A percentile compares a stretch with the other conserved stretches of the same genome.
Evolutionary conservation across 2,113 vertebrate species (phyloP).

Genomic region (Hystrix cristata): DNA sequence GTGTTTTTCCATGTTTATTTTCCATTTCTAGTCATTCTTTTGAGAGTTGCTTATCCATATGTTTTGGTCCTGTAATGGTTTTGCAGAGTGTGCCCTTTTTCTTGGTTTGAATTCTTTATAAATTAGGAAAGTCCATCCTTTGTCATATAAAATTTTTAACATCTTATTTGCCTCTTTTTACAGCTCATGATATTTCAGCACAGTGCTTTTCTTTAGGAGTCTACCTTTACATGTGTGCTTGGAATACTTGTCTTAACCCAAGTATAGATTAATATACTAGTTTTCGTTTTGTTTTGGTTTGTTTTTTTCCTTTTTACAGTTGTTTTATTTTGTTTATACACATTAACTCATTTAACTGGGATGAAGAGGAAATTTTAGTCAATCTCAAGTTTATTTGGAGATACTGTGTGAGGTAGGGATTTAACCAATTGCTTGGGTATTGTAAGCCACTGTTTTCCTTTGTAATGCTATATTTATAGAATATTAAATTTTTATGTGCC

Average conservation of each 20-base stretch:
- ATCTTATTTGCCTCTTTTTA: background rate
- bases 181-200: background rate
- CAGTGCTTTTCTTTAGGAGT: background rate
- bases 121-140: background rate
- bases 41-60: background rate
- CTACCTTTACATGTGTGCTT: background rate
- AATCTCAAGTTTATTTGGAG: background rate
- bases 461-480: too few relatives aligned
- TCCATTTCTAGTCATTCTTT: background rate
- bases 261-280: background rate
- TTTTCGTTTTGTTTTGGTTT: background rate
- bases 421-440: background rate
- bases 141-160: background rate
- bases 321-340: background rate
- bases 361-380: background rate
- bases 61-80: background rate
- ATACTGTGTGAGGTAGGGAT: background rate
- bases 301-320: background rate
- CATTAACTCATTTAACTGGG: background rate
- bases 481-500: too few relatives aligned
- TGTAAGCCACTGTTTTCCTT: too few relatives aligned
- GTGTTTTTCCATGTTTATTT: background rate
- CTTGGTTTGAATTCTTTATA: conserved; percentile 6
- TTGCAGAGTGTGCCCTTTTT: background rate
- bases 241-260: background rate